Evolutionary conservation across 1,140 invertebrate species (phyloP).

Genomic region (Drosophila subobscura): DNA sequence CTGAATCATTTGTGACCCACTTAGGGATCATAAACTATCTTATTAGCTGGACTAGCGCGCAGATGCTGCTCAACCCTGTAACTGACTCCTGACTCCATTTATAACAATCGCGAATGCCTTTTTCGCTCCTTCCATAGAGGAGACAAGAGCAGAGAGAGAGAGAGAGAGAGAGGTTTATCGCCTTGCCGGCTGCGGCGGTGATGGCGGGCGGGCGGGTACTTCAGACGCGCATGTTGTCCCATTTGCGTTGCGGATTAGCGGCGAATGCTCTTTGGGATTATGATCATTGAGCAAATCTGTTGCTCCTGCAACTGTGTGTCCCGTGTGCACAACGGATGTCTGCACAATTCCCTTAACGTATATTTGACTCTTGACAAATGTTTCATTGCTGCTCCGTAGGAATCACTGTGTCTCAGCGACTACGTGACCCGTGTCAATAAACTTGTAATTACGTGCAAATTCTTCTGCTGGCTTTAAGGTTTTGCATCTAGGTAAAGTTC

Average conservation of each 20-base stretch:
- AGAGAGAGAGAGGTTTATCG: conserved; percentile 15
- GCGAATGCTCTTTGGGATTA: conserved; percentile 77
- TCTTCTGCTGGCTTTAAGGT: conserved; percentile 24
- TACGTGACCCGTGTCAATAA: conserved; percentile 80
- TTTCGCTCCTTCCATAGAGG: not conserved
- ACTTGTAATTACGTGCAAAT: conserved; percentile 72
- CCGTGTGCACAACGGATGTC: conserved; percentile 56
- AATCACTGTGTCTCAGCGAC: not conserved
- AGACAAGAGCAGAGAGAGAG: not conserved
- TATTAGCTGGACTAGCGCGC: conserved; percentile 40
- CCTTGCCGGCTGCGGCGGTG: not conserved
- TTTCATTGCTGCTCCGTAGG: conserved; percentile 30
- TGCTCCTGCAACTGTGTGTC: conserved; percentile 65
- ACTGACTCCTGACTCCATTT: conserved; percentile 36
- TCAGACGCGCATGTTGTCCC: conserved; percentile 80
- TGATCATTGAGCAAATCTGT: conserved; percentile 83
- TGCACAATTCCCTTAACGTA: conserved; percentile 28
- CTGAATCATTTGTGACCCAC: conserved; percentile 64
- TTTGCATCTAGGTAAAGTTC: conserved; percentile 27
- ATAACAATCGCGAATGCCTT: conserved; percentile 37
- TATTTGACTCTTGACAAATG: conserved; percentile 70
- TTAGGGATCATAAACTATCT: conserved; percentile 66
- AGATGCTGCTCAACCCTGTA: conserved; percentile 18
- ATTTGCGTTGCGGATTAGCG: conserved; percentile 83
- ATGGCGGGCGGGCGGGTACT: conserved; percentile 58